These are phyloP conservation scores for Sakesphorus luctuosus DNA, from an alignment of 2,113 vertebrate species.

Conservation along the genomic window DNA sequence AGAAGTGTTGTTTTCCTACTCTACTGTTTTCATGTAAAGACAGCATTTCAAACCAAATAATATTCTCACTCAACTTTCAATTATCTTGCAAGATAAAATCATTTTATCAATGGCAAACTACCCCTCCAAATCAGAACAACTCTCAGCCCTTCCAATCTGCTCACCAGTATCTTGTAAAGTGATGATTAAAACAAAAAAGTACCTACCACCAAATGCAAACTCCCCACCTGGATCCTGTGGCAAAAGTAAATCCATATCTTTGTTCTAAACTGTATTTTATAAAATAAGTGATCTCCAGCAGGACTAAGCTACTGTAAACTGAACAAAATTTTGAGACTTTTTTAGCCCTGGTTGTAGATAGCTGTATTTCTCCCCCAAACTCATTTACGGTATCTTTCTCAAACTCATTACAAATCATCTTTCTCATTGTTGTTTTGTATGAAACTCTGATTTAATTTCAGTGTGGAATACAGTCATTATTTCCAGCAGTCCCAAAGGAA, in stretches of 20 bases:
- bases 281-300: background rate
- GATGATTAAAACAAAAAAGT: background rate
- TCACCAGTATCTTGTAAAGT: background rate
- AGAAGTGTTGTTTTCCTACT: background rate
- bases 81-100: conserved; percentile 17
- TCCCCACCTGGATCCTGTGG: background rate
- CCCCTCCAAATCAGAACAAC: background rate
- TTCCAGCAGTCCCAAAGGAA: background rate
- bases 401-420: background rate
- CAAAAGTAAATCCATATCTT: background rate
- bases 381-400: background rate
- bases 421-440: background rate
- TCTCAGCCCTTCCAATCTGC: background rate
- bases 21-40: background rate
- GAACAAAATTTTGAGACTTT: background rate
- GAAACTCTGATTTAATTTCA: background rate
- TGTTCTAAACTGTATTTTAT: background rate
- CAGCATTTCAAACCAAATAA: conserved; percentile 5
- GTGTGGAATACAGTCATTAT: background rate
- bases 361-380: background rate
- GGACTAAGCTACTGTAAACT: background rate
- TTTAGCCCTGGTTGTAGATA: background rate
- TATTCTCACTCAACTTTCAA: background rate
- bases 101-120: background rate
- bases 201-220: background rate